Base-by-base conservation (phyloP, 2,888 invertebrate species). In the Poecilus cupreus region DNA sequence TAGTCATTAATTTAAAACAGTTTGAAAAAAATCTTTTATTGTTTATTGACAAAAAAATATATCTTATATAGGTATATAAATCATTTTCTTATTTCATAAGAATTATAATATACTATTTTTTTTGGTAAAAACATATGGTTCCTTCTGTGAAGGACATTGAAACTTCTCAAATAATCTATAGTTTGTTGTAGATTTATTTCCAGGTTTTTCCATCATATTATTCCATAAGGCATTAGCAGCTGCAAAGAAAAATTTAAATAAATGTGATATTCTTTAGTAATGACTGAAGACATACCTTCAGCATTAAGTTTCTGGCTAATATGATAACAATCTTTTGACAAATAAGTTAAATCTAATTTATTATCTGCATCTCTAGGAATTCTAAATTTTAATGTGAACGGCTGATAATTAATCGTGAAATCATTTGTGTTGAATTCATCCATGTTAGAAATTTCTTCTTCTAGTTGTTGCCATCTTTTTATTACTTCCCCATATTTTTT, bases 281-380 rank as follows among this genome's bases (percentile, higher is more conserved):
- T 32, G 32, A 32, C 8, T 32, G 6, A 32, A 6, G 0, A 6
- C 32, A 26, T 87, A 92, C 93, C 89, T 87, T 88, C 86, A 1
- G 93, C 92, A 82, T 93, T 91, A 13, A 90, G 89, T 84, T 91
- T 92, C 85, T 93, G 93, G 83, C 92, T 93, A 4, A 92, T 87
- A 85, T 94, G 93, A 84, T 93, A 93, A 86, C 93, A 93, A 85
- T 94, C 94, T 43, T 87, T 86, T 0, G 93, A 91, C 68, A 93
- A 86, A 86, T 89, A 92, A 0, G 90, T 87, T 46, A 89, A 88
- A 86, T 93, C 93, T 0, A 89, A 87, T 0, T 83, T 83, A 0
- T 91, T 91, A 57, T 89, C 85, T 0, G 86, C 83, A 0, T 82
- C 86, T 16, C 82, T 85, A 0, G 92, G 92, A 70, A 92, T 86